Conservation (phyloP, 2,113 vertebrate genomes). For the Uria lomvia region DNA sequence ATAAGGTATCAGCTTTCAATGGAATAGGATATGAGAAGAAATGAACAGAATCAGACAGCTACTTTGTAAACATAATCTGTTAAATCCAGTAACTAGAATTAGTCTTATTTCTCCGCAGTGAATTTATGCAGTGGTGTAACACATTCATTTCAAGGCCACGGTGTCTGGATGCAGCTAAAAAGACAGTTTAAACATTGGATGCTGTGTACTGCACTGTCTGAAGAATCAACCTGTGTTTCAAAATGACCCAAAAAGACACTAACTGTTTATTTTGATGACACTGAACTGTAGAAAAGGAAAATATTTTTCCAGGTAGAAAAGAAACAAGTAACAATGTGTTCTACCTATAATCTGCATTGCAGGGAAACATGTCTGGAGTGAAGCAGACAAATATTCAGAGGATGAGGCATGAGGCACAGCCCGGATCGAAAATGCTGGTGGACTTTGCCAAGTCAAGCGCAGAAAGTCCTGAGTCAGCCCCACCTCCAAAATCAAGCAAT, state of each 20-base stretch:
- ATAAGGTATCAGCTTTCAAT: neutral
- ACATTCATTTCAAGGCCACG: neutral
- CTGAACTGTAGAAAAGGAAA: neutral
- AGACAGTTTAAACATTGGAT: neutral
- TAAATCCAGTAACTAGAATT: neutral
- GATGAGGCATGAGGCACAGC: neutral
- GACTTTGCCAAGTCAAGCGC: neutral
- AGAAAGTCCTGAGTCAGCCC: neutral
- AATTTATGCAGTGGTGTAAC: neutral
- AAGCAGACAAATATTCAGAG: neutral
- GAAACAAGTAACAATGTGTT: neutral
- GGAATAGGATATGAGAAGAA: neutral
- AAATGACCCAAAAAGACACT: neutral
- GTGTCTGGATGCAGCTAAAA: neutral
- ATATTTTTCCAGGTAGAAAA: neutral
- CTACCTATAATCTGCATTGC: neutral
- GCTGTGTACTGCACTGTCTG: neutral
- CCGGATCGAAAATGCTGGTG: neutral
- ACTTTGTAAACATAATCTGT: neutral
- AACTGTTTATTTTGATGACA: neutral
- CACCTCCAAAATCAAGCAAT: neutral
- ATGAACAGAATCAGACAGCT: neutral
- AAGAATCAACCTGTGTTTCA: neutral
- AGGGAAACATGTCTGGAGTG: neutral
- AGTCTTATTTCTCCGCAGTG: neutral